A percentile compares a stretch with the other conserved stretches of the same genome.
Evolutionary conservation across 2,113 vertebrate species (phyloP).

Genomic region (Nannospalax galili): DNA sequence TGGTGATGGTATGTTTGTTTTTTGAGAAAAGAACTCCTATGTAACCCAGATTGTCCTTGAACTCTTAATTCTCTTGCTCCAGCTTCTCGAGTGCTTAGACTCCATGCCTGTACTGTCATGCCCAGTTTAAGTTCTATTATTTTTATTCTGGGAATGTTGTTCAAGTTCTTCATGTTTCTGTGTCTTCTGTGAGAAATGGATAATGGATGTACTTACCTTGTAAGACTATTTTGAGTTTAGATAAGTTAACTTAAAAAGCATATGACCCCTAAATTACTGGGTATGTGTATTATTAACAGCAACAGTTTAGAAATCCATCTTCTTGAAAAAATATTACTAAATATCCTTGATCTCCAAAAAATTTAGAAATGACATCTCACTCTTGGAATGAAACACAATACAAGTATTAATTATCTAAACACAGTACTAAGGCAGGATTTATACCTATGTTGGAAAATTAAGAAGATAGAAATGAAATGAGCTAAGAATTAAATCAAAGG

Average conservation of each 20-base stretch:
- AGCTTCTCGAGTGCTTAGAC: neutral
- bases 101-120: accelerated
- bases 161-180: neutral
- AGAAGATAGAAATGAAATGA: neutral
- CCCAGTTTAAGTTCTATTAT: neutral
- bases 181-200: neutral
- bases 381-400: neutral
- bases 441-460: neutral
- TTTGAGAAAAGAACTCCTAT: neutral
- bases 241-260: neutral
- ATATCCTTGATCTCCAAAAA: neutral
- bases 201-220: neutral
- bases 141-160: neutral
- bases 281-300: neutral
- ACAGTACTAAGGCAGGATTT: neutral
- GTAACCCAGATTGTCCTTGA: neutral
- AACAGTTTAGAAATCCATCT: neutral
- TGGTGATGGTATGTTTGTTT: neutral
- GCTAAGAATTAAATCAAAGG: neutral
- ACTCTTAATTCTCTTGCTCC: accelerated
- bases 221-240: neutral
- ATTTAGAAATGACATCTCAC: neutral
- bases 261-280: neutral
- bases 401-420: neutral
- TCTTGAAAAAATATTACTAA: neutral